phyloP scores from a whole-genome alignment of 1,140 invertebrate species.

The Anastrepha obliqua region DNA sequence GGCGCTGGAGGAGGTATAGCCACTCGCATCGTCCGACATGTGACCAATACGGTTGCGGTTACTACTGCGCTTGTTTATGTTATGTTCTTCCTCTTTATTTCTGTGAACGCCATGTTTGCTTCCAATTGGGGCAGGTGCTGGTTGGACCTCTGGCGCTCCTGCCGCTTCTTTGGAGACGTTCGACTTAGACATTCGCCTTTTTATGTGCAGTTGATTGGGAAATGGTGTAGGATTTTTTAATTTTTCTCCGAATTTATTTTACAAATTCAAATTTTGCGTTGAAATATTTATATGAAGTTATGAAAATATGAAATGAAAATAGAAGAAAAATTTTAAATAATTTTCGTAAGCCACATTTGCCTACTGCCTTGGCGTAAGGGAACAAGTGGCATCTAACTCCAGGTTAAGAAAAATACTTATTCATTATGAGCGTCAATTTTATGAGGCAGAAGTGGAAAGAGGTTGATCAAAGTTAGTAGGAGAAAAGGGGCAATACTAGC shows the following conservation, averaged over 20 bases:
- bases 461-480: too few relatives aligned
- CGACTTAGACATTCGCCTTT: background rate
- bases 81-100: background rate
- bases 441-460: too few relatives aligned
- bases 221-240: background rate
- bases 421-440: too few relatives aligned
- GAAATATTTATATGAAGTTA: background rate
- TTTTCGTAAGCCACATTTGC: too few relatives aligned
- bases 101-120: background rate
- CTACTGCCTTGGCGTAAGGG: too few relatives aligned
- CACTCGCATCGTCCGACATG: slow-evolving; percentile 2
- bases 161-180: background rate
- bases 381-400: too few relatives aligned
- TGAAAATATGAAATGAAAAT: too few relatives aligned
- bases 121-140: background rate
- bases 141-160: background rate
- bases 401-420: too few relatives aligned
- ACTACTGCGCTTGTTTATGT: background rate
- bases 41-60: background rate
- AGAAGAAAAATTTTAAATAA: too few relatives aligned
- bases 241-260: background rate
- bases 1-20: background rate
- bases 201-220: too few relatives aligned
- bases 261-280: background rate
- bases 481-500: too few relatives aligned